Conservation (phyloP, 2,888 invertebrate species). For the Scaptomyza cyrtandrae region DNA sequence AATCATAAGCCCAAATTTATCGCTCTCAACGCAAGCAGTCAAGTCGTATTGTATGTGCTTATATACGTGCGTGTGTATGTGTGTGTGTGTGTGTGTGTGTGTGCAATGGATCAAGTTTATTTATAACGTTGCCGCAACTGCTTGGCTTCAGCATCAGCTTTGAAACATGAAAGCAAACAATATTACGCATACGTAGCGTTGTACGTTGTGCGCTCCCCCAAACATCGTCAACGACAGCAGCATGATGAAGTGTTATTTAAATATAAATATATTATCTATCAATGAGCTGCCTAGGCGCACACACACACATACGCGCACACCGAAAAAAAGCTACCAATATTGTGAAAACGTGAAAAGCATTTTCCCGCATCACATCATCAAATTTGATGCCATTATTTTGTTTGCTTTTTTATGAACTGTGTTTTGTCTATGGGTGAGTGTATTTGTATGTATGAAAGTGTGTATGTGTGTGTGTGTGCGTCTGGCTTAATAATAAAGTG, state of each 20-base stretch:
- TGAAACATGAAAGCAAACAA: conserved; percentile 69
- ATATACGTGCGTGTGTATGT: conserved; percentile 11
- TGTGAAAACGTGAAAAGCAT: conserved; percentile 64
- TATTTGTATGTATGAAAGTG: conserved; percentile 1
- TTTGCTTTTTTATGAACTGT: conserved; percentile 61
- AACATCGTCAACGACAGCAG: conserved; percentile 42
- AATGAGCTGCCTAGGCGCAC: conserved; percentile 62
- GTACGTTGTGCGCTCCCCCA: conserved; percentile 9
- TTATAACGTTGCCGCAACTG: conserved; percentile 59
- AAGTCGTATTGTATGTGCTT: conserved; percentile 56
- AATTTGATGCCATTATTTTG: conserved; percentile 73
- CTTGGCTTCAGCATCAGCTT: background rate
- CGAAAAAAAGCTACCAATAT: conserved; percentile 36
- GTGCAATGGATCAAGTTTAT: conserved; percentile 78
- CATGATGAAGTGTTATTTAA: conserved; percentile 79
- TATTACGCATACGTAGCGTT: conserved; percentile 72
- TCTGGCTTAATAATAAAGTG: conserved; percentile 70
- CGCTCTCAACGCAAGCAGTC: conserved; percentile 64
- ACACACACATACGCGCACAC: conserved; percentile 1
- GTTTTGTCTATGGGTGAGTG: conserved; percentile 20
- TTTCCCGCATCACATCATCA: conserved; percentile 72
- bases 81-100: conserved; percentile 14
- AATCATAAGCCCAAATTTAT: conserved; percentile 78
- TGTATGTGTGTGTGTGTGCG: conserved; percentile 6
- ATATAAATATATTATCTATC: conserved; percentile 80